Evolutionary conservation across 2,888 invertebrate genomes (phyloP).

Genomic region (Tetramorium bicarinatum): DNA sequence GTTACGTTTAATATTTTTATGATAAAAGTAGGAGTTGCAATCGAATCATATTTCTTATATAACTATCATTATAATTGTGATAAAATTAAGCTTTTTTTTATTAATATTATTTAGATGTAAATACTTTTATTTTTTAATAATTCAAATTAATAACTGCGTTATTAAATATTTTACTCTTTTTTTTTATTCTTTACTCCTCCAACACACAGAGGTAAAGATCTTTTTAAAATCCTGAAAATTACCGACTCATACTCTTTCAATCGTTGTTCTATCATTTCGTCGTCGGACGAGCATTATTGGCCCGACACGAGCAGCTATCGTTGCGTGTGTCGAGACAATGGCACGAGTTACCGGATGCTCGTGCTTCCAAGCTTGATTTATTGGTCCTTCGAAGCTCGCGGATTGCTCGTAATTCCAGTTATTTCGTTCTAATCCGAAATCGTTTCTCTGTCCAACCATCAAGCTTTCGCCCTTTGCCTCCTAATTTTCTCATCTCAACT

Average conservation of each 20-base stretch:
- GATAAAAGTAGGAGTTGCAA: background rate
- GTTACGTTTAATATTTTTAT: constrained; percentile 18
- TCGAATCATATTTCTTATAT: background rate
- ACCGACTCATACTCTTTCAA: constrained; percentile 20
- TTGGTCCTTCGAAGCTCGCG: constrained; percentile 80
- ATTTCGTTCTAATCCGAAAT: constrained; percentile 77
- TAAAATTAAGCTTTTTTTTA: background rate
- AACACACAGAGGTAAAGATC: background rate
- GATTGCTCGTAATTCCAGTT: constrained; percentile 80
- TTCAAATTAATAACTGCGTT: too few relatives aligned
- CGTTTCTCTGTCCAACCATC: constrained; percentile 70
- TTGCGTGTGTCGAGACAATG: constrained; percentile 81
- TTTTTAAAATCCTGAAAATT: constrained; percentile 20
- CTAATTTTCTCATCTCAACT: constrained; percentile 46
- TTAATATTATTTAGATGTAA: background rate
- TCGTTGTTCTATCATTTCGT: constrained; percentile 64
- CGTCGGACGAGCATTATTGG: constrained; percentile 67
- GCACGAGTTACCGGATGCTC: constrained; percentile 77
- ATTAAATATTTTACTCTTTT: background rate
- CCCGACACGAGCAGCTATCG: constrained; percentile 59
- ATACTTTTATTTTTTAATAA: constrained; percentile 2
- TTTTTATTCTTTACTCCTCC: background rate
- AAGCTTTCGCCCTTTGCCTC: constrained; percentile 13
- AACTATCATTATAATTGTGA: background rate
- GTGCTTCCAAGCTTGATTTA: constrained; percentile 81